Evolutionary conservation across 2,888 invertebrate species (phyloP), one percentile per base, ranked within the genome.

Genomic region (Argyra leucocephala): DNA sequence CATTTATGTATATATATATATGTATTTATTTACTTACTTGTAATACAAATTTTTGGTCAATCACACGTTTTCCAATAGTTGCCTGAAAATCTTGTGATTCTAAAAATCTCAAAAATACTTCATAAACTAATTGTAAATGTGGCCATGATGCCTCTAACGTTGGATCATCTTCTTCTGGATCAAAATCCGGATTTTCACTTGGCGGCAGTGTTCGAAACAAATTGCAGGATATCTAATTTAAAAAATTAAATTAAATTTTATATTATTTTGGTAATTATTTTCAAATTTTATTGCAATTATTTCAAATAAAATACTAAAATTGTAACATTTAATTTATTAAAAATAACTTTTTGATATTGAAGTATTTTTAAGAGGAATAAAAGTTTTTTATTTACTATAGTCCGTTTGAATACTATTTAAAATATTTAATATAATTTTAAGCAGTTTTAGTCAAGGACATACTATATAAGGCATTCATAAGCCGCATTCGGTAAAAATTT

Each of bases 131-230:
- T 82, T 93, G 94, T 71, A 94, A 83, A 78, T 95, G 95, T 22
- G 95, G 94, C 95, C 95, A 95, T 61, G 93, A 91, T 5, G 94
- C 95, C 82, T 96, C 96, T 74, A 96, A 81, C 63, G 93, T 94
- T 36, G 96, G 96, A 80, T 96, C 96, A 81, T 96, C 96, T 78
- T 96, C 96, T 77, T 94, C 93, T 0, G 93, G 93, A 80, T 94
- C 94, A 79, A 91, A 93, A 78, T 94, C 93, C 18, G 91, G 93
- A 84, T 93, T 84, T 82, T 90, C 83, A 82, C 90, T 83, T 70
- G 93, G 93, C 72, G 93, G 93, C 78, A 94, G 81, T 71, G 93
- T 90, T 72, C 93, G 90, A 83, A 93, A 93, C 74, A 93, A 82
- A 81, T 93, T 94, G 75, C 86, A 87, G 72, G 92, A 87, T 82